Conservation (phyloP, 2,113 vertebrate genomes). For the Microtus ochrogaster region DNA sequence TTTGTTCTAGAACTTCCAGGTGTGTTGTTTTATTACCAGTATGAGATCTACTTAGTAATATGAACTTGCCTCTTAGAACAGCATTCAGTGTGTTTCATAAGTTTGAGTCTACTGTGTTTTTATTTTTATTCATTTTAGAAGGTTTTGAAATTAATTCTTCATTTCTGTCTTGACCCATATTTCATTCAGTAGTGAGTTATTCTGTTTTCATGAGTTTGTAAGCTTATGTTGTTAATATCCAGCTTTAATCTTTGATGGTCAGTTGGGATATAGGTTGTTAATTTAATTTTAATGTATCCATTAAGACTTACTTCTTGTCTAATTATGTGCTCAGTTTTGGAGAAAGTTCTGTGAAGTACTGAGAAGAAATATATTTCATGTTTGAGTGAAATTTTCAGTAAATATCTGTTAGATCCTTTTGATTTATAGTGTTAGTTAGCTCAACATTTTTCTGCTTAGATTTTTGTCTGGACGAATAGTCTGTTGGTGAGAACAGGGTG, state of each 20-base stretch:
- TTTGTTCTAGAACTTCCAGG: neutral
- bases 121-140: neutral
- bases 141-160: neutral
- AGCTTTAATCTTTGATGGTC: neutral
- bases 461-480: neutral
- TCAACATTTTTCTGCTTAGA: neutral
- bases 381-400: neutral
- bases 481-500: neutral
- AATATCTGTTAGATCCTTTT: neutral
- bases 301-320: neutral
- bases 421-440: neutral
- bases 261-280: neutral
- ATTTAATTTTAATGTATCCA: neutral
- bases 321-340: neutral
- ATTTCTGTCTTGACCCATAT: neutral
- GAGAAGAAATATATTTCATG: neutral
- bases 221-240: neutral
- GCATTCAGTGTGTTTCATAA: neutral
- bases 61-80: neutral
- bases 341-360: neutral
- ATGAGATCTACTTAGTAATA: neutral
- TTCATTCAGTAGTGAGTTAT: neutral
- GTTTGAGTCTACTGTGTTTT: neutral
- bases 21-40: neutral
- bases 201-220: neutral